Evolutionary conservation across 2,888 invertebrate genomes (phyloP).

Genomic region (Tetrapedia diversipes): DNA sequence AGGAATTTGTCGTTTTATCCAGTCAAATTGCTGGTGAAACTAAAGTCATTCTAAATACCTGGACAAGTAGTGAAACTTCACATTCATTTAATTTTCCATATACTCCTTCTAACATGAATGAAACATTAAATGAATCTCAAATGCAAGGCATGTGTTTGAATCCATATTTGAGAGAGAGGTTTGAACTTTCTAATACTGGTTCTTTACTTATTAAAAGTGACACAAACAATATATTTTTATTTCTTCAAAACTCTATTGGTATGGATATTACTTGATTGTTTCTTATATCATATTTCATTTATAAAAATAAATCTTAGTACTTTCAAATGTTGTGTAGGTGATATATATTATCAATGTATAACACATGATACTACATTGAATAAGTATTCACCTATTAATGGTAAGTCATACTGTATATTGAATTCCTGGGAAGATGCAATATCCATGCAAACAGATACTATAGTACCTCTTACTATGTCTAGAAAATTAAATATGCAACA

Average conservation of each 20-base stretch:
- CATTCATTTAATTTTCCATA: constrained; percentile 75
- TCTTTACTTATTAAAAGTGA: constrained; percentile 65
- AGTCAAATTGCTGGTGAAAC: constrained; percentile 76
- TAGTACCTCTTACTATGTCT: constrained; percentile 72
- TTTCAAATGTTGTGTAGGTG: constrained; percentile 69
- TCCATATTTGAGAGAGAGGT: constrained; percentile 74
- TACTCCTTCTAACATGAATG: constrained; percentile 72
- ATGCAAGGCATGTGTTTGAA: constrained; percentile 77
- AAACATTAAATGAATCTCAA: constrained; percentile 73
- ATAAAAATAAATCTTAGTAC: neutral
- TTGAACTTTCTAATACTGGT: constrained; percentile 75
- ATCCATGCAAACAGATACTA: constrained; percentile 53
- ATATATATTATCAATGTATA: constrained; percentile 80
- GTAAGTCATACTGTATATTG: constrained; percentile 71
- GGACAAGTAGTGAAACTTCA: constrained; percentile 70
- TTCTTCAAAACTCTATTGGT: constrained; percentile 79
- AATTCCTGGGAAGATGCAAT: constrained; percentile 75
- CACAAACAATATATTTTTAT: constrained; percentile 67
- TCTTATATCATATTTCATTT: neutral
- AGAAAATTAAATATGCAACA: constrained; percentile 71
- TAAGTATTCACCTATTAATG: constrained; percentile 71
- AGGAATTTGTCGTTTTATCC: constrained; percentile 75
- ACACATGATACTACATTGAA: constrained; percentile 70
- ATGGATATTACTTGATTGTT: constrained; percentile 34
- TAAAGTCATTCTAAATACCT: constrained; percentile 76